Evolutionary conservation across 1,140 invertebrate genomes (phyloP), one percentile per base, ranked within the genome.

Genomic region (Eumaeus atala): DNA sequence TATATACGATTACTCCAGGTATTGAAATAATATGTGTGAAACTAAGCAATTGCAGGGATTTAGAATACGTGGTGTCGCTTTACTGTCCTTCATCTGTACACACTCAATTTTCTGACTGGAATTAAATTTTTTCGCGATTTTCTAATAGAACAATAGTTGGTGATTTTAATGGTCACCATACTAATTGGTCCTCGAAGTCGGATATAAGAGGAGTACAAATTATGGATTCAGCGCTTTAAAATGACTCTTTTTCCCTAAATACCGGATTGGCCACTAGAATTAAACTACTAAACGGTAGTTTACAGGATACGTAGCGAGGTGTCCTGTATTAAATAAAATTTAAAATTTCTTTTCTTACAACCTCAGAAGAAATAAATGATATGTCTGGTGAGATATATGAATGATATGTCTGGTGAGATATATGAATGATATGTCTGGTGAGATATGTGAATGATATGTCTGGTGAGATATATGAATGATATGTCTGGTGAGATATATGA

Each of bases 261-360:
- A 34, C 34, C 34, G 48, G 48, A 14, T 12, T 34, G 16, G 10
- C 48, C 16, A 36, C 48, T 14, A 50, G 28, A 10, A 14, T 53
- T 12, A 21, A 42, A 18, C 11, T 61, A 8, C 54, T 58, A 9
- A 54, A 56, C 36, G 48, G 51, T 14, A 14, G n/a, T 1, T 9
- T 57, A 7, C 54, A 61, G 42, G 6, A 51, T 18, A 52, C 55
- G 1, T 40, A 50, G 3, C 59, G 55, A 8, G 59, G 58, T 35
- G 28, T n/a, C n/a, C n/a, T n/a, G n/a, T n/a, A n/a, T n/a, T n/a
- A n/a, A n/a, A n/a, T n/a, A n/a, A n/a, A n/a, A n/a, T n/a, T n/a
- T n/a, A n/a, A n/a, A n/a, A n/a, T n/a, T n/a, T n/a, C n/a, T n/a
- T n/a, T n/a, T n/a, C n/a, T n/a, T n/a, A n/a, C n/a, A n/a, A n/a